These are phyloP conservation scores for Pseudochirops corinnae DNA, from an alignment of 2,797 vertebrate species.

Conservation along the genomic window DNA sequence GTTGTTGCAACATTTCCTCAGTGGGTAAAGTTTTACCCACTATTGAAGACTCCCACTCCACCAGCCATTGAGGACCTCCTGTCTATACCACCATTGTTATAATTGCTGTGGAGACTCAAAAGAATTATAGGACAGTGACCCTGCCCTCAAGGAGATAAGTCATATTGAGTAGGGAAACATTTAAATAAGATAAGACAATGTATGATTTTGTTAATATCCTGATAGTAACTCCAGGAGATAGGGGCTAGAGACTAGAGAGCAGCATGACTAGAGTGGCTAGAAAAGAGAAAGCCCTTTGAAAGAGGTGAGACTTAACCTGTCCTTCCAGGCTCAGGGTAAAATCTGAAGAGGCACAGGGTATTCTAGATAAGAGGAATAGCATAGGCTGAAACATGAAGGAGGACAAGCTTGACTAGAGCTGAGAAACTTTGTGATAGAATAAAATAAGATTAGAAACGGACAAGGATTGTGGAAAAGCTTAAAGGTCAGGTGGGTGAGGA, in stretches of 20 bases:
- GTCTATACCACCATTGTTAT: background rate
- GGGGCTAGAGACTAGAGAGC: background rate
- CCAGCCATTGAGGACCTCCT: background rate
- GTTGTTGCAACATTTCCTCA: slow-evolving; percentile 18
- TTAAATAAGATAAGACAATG: background rate
- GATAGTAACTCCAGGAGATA: background rate
- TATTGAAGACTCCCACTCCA: background rate
- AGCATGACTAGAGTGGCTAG: background rate
- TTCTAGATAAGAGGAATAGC: background rate
- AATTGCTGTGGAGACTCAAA: slow-evolving; percentile 32
- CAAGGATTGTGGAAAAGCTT: background rate
- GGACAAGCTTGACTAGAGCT: background rate
- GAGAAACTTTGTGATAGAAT: background rate
- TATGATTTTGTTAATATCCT: background rate
- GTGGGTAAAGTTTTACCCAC: slow-evolving; percentile 6
- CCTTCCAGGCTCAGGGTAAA: background rate
- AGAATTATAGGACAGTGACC: background rate
- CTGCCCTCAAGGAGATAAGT: background rate
- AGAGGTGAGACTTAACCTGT: background rate
- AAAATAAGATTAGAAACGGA: background rate
- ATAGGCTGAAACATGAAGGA: background rate
- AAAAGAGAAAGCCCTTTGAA: background rate
- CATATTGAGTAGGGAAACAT: background rate
- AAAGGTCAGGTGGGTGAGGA: background rate
- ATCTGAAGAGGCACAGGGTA: background rate